These are phyloP conservation scores for Passerina amoena DNA, from an alignment of 2,113 vertebrate species.

Conservation along the genomic window DNA sequence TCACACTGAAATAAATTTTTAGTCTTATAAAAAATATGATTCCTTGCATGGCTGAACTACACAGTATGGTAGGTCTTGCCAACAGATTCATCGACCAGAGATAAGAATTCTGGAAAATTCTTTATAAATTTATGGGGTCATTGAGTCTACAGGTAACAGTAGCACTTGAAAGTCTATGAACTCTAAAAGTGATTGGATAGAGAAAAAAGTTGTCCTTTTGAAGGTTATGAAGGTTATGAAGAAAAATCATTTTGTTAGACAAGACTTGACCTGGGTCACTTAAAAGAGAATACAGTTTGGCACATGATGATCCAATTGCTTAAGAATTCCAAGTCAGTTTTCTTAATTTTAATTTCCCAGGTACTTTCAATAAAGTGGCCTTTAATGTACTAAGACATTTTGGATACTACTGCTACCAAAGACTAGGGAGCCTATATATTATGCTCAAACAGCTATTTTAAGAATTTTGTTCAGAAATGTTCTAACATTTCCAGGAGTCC, in stretches of 20 bases:
- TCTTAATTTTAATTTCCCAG: not conserved
- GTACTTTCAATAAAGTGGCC: not conserved
- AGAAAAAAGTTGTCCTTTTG: not conserved
- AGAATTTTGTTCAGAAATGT: not conserved
- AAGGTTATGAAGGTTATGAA: not conserved
- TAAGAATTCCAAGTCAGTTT: not conserved
- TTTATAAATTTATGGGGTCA: not conserved
- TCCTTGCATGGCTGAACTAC: not conserved
- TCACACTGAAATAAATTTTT: not conserved
- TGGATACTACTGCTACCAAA: not conserved
- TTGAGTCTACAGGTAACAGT: not conserved
- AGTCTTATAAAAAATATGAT: not conserved
- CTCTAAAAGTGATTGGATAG: not conserved
- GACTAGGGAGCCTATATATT: not conserved
- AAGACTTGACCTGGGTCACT: not conserved
- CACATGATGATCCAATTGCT: not conserved
- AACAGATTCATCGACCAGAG: not conserved
- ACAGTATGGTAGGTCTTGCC: not conserved
- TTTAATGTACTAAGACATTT: not conserved
- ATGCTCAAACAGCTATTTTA: not conserved
- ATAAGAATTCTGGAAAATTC: not conserved
- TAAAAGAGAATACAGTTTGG: not conserved
- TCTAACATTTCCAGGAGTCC: not conserved
- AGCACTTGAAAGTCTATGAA: not conserved
- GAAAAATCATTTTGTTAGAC: not conserved